Percentiles rank a stretch among this genome's conserved stretches.
phyloP scores from a whole-genome alignment of 2,113 vertebrate genomes.

The Planiliza haematocheilus region DNA sequence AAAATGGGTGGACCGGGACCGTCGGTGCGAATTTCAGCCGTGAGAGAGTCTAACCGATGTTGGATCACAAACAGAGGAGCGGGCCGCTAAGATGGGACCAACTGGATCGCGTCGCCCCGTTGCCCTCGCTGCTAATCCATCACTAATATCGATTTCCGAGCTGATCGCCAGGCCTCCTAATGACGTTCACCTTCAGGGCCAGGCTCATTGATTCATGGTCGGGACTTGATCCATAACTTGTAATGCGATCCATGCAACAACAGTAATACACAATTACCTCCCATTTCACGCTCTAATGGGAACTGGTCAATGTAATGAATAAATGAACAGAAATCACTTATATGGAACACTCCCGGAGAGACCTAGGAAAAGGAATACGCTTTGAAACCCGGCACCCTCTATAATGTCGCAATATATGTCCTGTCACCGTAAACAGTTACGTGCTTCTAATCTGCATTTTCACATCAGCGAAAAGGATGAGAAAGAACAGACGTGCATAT shows the following conservation, averaged over 20 bases:
- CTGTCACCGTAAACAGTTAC: background rate
- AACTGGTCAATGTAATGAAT: conserved; percentile 56
- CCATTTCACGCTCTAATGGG: conserved; percentile 49
- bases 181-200: conserved; percentile 74
- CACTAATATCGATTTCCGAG: conserved; percentile 65
- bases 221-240: conserved; percentile 67
- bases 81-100: conserved; percentile 14
- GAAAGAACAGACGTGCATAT: conserved; percentile 20
- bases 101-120: conserved; percentile 29
- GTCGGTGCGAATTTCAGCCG: conserved; percentile 17
- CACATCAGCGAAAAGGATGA: conserved; percentile 1
- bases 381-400: background rate
- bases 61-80: background rate
- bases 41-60: conserved; percentile 26
- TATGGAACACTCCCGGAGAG: background rate
- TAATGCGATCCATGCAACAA: conserved; percentile 68
- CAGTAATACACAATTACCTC: conserved; percentile 55
- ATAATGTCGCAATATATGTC: background rate
- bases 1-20: background rate
- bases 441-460: conserved; percentile 40
- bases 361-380: conserved; percentile 3
- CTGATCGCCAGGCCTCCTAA: conserved; percentile 65
- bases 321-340: conserved; percentile 46
- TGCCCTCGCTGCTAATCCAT: conserved; percentile 62
- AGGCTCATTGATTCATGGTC: conserved; percentile 58